Evolutionary conservation across 2,797 vertebrate genomes (phyloP), one percentile per base, ranked within the genome.

Genomic region (Novumbra hubbsi): DNA sequence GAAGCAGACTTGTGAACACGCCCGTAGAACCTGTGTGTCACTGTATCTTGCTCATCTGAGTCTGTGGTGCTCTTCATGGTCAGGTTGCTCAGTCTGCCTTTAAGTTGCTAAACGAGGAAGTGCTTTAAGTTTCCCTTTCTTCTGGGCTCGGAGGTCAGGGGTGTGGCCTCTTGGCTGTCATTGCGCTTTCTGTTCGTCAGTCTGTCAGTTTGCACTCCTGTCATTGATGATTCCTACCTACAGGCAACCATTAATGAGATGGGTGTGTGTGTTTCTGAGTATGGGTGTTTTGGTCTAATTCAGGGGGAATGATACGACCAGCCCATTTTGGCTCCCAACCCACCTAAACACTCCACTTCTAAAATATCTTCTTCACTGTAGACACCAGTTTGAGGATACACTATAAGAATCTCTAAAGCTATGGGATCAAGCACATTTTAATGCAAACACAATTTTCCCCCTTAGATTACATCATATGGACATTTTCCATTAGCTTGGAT

Each of bases 231-330:
- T 85, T 90, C 89, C 92, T 93, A 88, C 89, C 89, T 85, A 84
- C 86, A 91, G 91, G 91, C 92, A 92, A 94, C 92, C 91, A 94
- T 94, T 93, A 92, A 94, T 93, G 93, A 92, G 77, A 71, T 66
- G 86, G 50, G 85, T 90, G 88, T 89, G 85, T 88, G 82, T 77
- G 84, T 75, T 78, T 74, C 71, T 71, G 82, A 57, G 79, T 71
- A 84, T 90, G 80, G 85, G 78, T 89, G 72, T 92, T 79, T 85
- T 78, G 87, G 90, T 94, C 94, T 95, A 95, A 95, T 95, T 95
- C 92, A 94, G 89, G 93, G 93, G 93, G 94, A 94, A 95, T 94
- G 93, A 93, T 94, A 94, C 93, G 92, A 91, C 92, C 85, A 86
- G 81, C 89, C 73, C 73, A 78, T 74, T 68, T 76, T 77, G 68